Percentiles rank a stretch among this genome's conserved stretches.
Conservation (phyloP, 1,140 invertebrate genomes). For the Drosophila eugracilis region DNA sequence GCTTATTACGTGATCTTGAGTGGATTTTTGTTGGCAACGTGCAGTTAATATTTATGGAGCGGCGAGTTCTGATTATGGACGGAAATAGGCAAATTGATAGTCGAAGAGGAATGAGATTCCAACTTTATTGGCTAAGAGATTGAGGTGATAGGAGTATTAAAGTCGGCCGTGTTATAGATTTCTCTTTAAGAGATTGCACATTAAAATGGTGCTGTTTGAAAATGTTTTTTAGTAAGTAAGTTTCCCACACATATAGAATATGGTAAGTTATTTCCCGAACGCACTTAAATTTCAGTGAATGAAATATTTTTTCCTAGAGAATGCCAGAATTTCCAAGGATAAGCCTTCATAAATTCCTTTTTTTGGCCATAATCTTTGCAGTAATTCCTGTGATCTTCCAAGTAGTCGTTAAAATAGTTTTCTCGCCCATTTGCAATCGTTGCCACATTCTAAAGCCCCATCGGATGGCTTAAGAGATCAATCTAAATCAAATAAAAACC, state of each 20-base stretch:
- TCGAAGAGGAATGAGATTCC: constrained; percentile 1
- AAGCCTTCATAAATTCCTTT: constrained; percentile 7
- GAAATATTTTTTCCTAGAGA: neutral
- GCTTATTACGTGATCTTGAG: constrained; percentile 54
- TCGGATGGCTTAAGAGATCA: constrained; percentile 68
- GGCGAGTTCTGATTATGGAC: constrained; percentile 16
- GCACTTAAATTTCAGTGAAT: neutral
- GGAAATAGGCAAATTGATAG: constrained; percentile 33
- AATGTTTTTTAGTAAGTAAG: neutral
- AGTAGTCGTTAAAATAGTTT: constrained; percentile 17
- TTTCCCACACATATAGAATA: neutral
- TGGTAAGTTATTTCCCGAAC: neutral
- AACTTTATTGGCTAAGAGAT: neutral
- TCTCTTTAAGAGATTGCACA: neutral
- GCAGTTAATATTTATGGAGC: constrained; percentile 51
- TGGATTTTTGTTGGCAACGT: constrained; percentile 40
- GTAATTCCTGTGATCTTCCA: constrained; percentile 20
- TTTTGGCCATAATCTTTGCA: constrained; percentile 26
- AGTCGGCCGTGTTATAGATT: neutral
- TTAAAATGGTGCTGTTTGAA: neutral
- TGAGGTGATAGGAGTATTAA: constrained; percentile 8
- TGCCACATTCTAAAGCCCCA: constrained; percentile 44
- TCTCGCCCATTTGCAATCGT: constrained; percentile 3
- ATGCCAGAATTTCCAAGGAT: neutral
- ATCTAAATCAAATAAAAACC: constrained; percentile 79